Evolutionary conservation across 2,888 invertebrate genomes (phyloP), one percentile per base, ranked within the genome.

Genomic region (Liopterus haemorrhoidalis): DNA sequence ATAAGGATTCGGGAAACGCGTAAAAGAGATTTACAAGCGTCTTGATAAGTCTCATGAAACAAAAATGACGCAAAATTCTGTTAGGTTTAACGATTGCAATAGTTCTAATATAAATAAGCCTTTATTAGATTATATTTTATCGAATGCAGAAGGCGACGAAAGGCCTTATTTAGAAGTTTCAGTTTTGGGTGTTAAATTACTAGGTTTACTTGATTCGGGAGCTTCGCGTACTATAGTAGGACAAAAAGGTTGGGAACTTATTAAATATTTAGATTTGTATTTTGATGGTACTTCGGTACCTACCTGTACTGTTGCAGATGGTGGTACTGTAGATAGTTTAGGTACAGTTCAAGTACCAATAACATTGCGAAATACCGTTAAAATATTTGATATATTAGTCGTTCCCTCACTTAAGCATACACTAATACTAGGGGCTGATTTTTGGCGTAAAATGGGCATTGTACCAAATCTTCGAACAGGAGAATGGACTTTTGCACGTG

Each of bases 381-480:
- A 24, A 27, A n/a, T 43, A 5, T 6, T 37, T 3, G 28, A 12
- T 2, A 20, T 37, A 21, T 5, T 37, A 9, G 30, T 43, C 1
- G 43, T 43, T 9, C 43, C 43, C 4, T 11, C 27, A 2, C 8
- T 43, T 4, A 2, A 8, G 5, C 22, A 25, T 24, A 6, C 14
- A 5, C 19, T 39, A 3, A 45, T 39, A 31, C 11, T 39, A 2
- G 45, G 45, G 2, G 9, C 33, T 8, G 39, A 45, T 32, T 45
- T 45, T 39, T 38, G 38, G 45, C 25, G 8, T 2, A 11, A 24
- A 2, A 45, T 45, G 27, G 35, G 14, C 1, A 35, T 42, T n/a
- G 42, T 42, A 4, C 35, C 25, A 2, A 12, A 42, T 21, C 14
- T 41, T 8, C 15, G 8, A 15, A 8, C 11, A n/a, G 27, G 25